Evolutionary conservation across 2,797 vertebrate species (phyloP).

Genomic region (Sebastes oblongus): DNA sequence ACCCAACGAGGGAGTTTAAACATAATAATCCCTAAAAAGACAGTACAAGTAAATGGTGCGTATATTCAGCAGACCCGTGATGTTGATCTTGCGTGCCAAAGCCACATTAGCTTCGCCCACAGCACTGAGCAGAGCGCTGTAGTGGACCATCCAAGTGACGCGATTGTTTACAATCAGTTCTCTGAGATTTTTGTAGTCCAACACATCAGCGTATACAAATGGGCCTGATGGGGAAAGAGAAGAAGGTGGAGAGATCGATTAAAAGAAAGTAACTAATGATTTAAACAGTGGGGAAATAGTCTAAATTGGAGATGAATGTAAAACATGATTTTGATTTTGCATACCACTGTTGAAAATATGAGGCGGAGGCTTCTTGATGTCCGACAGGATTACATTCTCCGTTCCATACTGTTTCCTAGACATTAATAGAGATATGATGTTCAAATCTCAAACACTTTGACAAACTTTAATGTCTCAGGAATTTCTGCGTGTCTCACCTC

Average conservation of each 20-base stretch:
- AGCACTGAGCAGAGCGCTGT: slow-evolving; percentile 84
- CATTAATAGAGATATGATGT: background rate
- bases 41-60: background rate
- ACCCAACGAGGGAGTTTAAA: background rate
- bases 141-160: slow-evolving; percentile 85
- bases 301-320: background rate
- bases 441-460: background rate
- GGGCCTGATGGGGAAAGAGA: slow-evolving; percentile 70
- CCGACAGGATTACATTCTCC: slow-evolving; percentile 84
- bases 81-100: slow-evolving; percentile 84
- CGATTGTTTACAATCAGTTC: slow-evolving; percentile 82
- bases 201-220: slow-evolving; percentile 83
- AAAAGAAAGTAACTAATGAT: background rate
- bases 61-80: slow-evolving; percentile 74
- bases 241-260: background rate
- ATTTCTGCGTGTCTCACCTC: slow-evolving; percentile 71
- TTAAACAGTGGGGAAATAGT: background rate
- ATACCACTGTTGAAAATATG: slow-evolving; percentile 78
- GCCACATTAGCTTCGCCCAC: slow-evolving; percentile 83
- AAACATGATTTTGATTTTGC: slow-evolving; percentile 18
- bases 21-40: background rate
- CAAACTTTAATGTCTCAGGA: background rate
- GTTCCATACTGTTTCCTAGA: slow-evolving; percentile 79
- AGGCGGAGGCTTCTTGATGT: slow-evolving; percentile 83
- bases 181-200: slow-evolving; percentile 83